These are phyloP conservation scores for Callorhinus ursinus DNA, from an alignment of 2,113 vertebrate genomes.

Conservation along the genomic window DNA sequence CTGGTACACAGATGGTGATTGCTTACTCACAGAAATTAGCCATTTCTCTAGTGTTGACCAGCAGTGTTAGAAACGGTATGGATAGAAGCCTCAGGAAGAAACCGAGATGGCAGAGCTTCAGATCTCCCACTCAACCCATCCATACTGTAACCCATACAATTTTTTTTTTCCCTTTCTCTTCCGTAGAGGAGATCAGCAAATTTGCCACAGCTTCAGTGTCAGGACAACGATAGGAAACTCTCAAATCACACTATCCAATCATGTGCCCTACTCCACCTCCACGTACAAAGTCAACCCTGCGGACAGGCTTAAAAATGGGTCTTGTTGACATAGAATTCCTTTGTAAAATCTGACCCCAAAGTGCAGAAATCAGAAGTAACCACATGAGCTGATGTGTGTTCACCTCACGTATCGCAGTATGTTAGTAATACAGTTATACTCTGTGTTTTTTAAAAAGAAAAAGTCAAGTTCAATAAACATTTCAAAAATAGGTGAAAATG, in stretches of 20 bases:
- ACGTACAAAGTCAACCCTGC: background rate
- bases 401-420: background rate
- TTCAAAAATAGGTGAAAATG: constrained; percentile 11
- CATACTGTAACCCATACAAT: background rate
- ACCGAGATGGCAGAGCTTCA: background rate
- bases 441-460: background rate
- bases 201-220: background rate
- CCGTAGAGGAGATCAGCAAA: background rate
- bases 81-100: background rate
- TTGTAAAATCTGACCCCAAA: background rate
- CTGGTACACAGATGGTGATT: background rate
- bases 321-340: background rate
- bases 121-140: background rate
- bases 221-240: background rate
- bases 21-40: background rate
- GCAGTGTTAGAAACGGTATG: background rate
- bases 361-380: constrained; percentile 27
- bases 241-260: background rate
- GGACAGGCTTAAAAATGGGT: background rate
- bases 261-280: background rate
- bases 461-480: background rate
- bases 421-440: background rate
- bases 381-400: background rate
- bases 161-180: background rate
- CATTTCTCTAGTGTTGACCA: background rate